Conservation (phyloP, 2,797 vertebrate genomes). For the Sebastes diaconus region DNA sequence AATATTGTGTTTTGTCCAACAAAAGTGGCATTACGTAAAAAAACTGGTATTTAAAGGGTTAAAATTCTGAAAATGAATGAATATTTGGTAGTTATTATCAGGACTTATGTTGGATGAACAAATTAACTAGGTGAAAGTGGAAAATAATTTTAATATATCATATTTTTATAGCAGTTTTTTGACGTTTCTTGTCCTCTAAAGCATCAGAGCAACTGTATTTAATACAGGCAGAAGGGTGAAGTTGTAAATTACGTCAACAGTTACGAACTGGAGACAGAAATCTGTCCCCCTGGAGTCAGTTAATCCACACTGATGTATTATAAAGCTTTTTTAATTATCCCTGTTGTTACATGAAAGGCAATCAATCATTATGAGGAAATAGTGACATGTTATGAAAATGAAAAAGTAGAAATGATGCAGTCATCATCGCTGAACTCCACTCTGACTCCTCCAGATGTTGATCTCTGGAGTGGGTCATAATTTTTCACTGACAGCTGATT, state of each 20-base stretch:
- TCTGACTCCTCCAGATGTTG: constrained; percentile 53
- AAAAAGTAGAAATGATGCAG: not conserved
- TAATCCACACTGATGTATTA: not conserved
- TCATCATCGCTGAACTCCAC: not conserved
- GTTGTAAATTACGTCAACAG: not conserved
- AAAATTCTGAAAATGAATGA: not conserved
- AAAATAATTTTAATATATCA: not conserved
- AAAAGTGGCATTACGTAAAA: too few relatives aligned
- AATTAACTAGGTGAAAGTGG: not conserved
- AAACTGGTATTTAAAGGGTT: too few relatives aligned
- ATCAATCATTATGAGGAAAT: not conserved
- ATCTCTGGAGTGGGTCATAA: constrained; percentile 8
- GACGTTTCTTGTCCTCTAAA: not conserved
- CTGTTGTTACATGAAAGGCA: not conserved
- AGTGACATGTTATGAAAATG: not conserved
- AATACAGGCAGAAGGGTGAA: not conserved
- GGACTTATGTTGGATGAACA: not conserved
- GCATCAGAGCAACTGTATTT: not conserved
- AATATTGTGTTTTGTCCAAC: too few relatives aligned
- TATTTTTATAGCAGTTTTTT: not conserved
- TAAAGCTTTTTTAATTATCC: not conserved
- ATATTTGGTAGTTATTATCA: not conserved
- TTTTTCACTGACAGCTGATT: constrained; percentile 17
- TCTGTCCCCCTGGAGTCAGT: not conserved
- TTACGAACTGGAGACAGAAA: not conserved